Base-by-base conservation (phyloP, 2,888 invertebrate species). In the Lasioglossum zephyrum region DNA sequence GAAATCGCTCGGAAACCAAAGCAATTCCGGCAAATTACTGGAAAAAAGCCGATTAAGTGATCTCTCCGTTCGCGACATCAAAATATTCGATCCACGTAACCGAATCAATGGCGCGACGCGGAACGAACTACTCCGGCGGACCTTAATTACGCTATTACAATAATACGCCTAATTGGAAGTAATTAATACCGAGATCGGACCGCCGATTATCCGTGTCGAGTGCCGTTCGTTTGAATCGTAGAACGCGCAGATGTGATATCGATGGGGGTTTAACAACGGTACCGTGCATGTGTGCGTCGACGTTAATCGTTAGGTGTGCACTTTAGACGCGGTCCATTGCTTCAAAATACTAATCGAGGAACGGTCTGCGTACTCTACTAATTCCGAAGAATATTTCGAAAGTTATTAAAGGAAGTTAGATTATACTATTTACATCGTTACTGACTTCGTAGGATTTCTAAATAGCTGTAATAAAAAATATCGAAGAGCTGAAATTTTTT, bases 101-200 rank as follows among this genome's bases (percentile, higher is more conserved):
- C 31, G 57, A 80, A 83, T 83, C 81, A 83, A 81, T 81, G 72
- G 60, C 49, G 75, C 72, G 63, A 49, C 53, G 41, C 49, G 72
- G n/a, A 36, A 53, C 72, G 49, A 83, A 72, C 36, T 76, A 53
- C 70, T 81, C 16, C 11, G n/a, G 18, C 41, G 22, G 47, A n/a
- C 69, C 73, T 73, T 74, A 81, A 84, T 81, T 84, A 74, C 66
- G 57, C 73, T 41, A 39, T n/a, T 18, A 73, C 73, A 73, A 60
- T 84, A 81, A 77, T 69, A 47, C 82, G 69, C 47, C 49, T 77
- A 81, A 84, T 81, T 74, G 73, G 36, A 66, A 77, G 77, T 74
- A 84, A 84, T 84, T 84, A 74, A 69, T 84, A 66, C 66, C 53
- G 31, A 73, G 57, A 69, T 41, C 31, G 57, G 31, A 60, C 39